Conservation (phyloP, 2,797 vertebrate species). For the Anisognathus igniventris region DNA sequence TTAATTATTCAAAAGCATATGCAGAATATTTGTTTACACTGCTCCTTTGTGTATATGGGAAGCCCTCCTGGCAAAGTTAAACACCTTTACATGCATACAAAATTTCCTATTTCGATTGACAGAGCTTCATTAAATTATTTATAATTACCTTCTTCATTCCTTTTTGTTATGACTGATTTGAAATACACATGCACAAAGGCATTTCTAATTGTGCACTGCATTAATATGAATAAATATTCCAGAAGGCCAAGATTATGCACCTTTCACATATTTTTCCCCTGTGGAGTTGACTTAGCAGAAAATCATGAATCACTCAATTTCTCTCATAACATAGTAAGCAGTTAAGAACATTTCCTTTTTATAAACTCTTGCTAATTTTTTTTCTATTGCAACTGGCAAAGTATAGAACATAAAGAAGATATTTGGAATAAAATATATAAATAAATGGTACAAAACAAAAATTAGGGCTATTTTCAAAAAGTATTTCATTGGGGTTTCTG, state of each 20-base stretch:
- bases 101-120: constrained; percentile 46
- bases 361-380: not conserved
- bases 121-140: constrained; percentile 62
- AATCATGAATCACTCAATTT: not conserved
- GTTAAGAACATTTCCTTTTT: not conserved
- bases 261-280: constrained; percentile 36
- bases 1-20: constrained; percentile 64
- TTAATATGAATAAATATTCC: constrained; percentile 39
- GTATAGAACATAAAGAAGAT: not conserved
- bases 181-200: constrained; percentile 19
- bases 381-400: not conserved
- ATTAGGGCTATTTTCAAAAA: not conserved
- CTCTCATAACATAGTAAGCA: not conserved
- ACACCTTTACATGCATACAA: constrained; percentile 22
- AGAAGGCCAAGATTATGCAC: constrained; percentile 16
- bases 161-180: constrained; percentile 39
- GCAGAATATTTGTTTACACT: constrained; percentile 64
- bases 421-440: not conserved
- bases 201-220: constrained; percentile 3
- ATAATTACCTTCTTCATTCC: constrained; percentile 49
- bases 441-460: not conserved
- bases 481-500: not conserved
- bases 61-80: constrained; percentile 49
- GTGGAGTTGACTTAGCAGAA: constrained; percentile 23
- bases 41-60: constrained; percentile 25